Evolutionary conservation across 2,113 vertebrate genomes (phyloP).

Genomic region (Piprites chloris): DNA sequence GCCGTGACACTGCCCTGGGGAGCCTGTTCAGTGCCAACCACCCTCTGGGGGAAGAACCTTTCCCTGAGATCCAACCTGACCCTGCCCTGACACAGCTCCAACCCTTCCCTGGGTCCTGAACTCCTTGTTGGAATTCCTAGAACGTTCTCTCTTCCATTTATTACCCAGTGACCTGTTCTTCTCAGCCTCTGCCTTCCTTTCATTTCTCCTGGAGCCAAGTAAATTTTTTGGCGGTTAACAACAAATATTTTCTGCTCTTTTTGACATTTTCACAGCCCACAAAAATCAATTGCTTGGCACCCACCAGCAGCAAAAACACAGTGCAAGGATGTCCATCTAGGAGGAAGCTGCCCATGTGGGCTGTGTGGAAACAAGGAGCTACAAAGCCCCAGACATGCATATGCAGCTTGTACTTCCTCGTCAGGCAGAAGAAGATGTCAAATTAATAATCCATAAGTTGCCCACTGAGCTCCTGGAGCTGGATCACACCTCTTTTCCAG

Average conservation of each 20-base stretch:
- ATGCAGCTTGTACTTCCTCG: not conserved
- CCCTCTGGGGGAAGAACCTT: not conserved
- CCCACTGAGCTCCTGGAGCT: not conserved
- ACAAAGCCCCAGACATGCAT: not conserved
- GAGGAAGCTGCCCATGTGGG: not conserved
- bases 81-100: not conserved
- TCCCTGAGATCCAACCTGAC: fast-evolving
- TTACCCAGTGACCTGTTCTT: not conserved
- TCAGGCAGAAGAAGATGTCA: not conserved
- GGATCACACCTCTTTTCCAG: not conserved
- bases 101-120: not conserved
- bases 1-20: not conserved
- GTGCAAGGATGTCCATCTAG: not conserved
- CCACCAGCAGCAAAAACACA: not conserved
- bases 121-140: not conserved
- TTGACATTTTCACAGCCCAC: not conserved
- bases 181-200: not conserved
- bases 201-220: not conserved
- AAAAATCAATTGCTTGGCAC: not conserved
- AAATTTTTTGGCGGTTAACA: not conserved
- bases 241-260: not conserved
- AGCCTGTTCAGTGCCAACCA: not conserved
- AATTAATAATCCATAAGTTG: not conserved
- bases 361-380: not conserved
- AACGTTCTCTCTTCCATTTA: not conserved